Evolutionary conservation across 2,113 vertebrate genomes (phyloP), one percentile per base, ranked within the genome.

Genomic region (Syngnathus floridae): DNA sequence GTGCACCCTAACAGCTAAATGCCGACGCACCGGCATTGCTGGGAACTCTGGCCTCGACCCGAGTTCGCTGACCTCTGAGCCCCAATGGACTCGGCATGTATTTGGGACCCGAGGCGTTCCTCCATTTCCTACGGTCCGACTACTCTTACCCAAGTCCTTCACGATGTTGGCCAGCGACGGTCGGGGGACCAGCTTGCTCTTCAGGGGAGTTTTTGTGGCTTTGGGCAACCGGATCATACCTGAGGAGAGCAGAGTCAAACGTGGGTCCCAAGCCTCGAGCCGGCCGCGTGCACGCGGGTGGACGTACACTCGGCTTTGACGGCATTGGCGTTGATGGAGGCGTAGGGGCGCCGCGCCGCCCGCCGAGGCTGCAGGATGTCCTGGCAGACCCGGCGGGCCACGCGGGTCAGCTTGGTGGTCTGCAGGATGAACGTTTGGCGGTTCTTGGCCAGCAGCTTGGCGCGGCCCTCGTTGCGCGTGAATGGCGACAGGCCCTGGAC

Each of bases 311-410:
- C 94, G 0, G 95, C 94, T 81, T 96, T 96, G 81, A 97, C 94
- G 3, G 95, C 93, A 5, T 96, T 96, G 80, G 94, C 91, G 6
- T 97, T 97, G 84, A 97, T 94, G n/a, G 95, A 94, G 4, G 94
- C 93, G 0, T 97, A 97, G 17, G 95, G 95, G 2, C 94, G 87
- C 0, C 94, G 91, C 0, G 95, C 95, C 0, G 95, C 95, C 0
- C 95, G 90, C 1, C 92, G 92, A 0, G 95, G 94, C 87, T 95
- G 95, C 73, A 97, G 80, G 66, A 97, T 93, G 80, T 96, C 95
- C 69, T 94, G 90, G 65, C 94, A 96, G 77, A 96, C 93, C 8
- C 95, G 91, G 1, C 95, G 89, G 13, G 95, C 94, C 0, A 97
- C 88, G 61, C 94, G 94, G 16, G 95, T 97, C 71, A 97, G 89